Conservation (phyloP, 2,113 vertebrate genomes). For the Alethe castanea region DNA sequence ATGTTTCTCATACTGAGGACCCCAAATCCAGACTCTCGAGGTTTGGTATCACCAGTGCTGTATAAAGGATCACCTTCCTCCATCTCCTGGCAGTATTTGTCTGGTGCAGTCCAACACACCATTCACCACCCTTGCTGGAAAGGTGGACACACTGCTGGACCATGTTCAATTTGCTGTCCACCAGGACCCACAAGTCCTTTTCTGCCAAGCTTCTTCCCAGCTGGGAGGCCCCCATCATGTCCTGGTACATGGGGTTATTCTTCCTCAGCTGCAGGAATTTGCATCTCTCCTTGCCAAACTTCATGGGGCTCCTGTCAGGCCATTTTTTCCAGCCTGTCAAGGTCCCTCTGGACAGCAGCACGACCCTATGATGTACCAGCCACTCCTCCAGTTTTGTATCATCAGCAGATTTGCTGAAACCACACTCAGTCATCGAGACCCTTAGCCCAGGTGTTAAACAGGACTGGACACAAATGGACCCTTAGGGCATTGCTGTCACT, state of each 20-base stretch:
- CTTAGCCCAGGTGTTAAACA: not conserved
- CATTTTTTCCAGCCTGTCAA: not conserved
- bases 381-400: not conserved
- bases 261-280: not conserved
- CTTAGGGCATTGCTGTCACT: not conserved
- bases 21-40: not conserved
- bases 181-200: not conserved
- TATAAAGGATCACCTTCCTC: not conserved
- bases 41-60: not conserved
- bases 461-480: not conserved
- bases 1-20: not conserved
- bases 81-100: not conserved
- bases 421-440: rapidly evolving
- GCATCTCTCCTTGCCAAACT: not conserved
- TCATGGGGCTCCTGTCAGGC: not conserved
- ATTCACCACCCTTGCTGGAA: not conserved
- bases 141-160: not conserved
- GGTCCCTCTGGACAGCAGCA: not conserved
- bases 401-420: not conserved
- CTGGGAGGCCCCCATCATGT: rapidly evolving
- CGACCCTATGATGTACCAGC: not conserved
- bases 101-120: not conserved
- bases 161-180: not conserved
- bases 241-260: not conserved
- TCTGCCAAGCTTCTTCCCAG: not conserved